A percentile compares a stretch with the other conserved stretches of the same genome.
phyloP scores from a whole-genome alignment of 2,888 invertebrate genomes.

The Ametastegia equiseti region DNA sequence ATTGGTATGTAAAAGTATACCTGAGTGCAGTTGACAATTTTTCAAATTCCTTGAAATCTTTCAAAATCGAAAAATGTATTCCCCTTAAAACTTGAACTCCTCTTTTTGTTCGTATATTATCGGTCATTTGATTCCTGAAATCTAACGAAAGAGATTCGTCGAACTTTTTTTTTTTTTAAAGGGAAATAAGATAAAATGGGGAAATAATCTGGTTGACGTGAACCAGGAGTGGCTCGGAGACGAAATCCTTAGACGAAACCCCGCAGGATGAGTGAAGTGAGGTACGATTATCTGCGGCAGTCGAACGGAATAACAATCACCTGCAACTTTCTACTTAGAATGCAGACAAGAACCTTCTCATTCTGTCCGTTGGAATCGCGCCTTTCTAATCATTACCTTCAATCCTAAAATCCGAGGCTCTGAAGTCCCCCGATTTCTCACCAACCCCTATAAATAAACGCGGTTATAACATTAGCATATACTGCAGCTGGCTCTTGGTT shows the following conservation, averaged over 20 bases:
- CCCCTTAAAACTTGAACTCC: too few relatives aligned
- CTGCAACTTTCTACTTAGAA: conserved; percentile 55
- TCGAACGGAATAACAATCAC: conserved; percentile 57
- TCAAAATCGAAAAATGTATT: too few relatives aligned
- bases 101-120: too few relatives aligned
- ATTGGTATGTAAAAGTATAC: too few relatives aligned
- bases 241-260: not conserved
- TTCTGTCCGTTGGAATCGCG: conserved; percentile 47
- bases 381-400: conserved; percentile 56
- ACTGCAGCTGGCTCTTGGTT: not conserved
- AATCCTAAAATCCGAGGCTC: conserved; percentile 43
- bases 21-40: too few relatives aligned
- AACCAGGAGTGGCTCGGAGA: not conserved
- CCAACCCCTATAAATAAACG: not conserved
- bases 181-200: not conserved
- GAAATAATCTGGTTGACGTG: not conserved
- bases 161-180: too few relatives aligned
- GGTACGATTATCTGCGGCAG: conserved; percentile 19
- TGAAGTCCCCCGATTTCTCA: not conserved
- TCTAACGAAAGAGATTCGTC: too few relatives aligned
- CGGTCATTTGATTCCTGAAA: too few relatives aligned
- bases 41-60: not conserved
- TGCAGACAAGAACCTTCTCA: conserved; percentile 49
- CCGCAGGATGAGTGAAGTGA: conserved; percentile 34
- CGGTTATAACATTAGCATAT: not conserved